Evolutionary conservation across 2,888 invertebrate genomes (phyloP).

Genomic region (Unio delphinus): DNA sequence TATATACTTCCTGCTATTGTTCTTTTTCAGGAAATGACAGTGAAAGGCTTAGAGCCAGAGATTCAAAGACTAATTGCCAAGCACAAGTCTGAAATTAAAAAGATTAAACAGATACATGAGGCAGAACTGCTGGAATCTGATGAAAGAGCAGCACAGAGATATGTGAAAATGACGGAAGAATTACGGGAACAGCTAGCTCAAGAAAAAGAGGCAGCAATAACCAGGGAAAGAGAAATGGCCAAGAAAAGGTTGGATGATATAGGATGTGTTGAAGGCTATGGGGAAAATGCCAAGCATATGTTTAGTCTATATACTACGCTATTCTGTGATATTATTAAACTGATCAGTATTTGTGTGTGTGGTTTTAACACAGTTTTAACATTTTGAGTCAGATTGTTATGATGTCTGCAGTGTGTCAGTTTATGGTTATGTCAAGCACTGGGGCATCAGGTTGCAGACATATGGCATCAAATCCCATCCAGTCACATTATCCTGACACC

Average conservation of each 20-base stretch:
- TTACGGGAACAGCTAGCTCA: slow-evolving; percentile 69
- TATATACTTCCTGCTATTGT: not conserved
- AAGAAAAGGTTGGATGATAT: slow-evolving; percentile 60
- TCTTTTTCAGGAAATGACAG: slow-evolving; percentile 70
- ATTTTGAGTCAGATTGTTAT: no score
- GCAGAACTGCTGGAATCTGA: slow-evolving; percentile 70
- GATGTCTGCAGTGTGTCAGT: no score
- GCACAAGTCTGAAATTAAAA: slow-evolving; percentile 70
- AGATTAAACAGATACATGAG: slow-evolving; percentile 70
- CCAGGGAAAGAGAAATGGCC: slow-evolving; percentile 68
- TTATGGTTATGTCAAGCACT: no score
- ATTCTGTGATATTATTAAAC: no score
- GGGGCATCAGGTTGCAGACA: no score
- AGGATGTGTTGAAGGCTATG: no score
- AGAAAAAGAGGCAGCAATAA: slow-evolving; percentile 70
- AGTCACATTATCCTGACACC: no score
- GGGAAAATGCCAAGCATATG: no score
- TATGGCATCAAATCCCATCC: no score
- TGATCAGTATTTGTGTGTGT: no score
- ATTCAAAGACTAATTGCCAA: slow-evolving; percentile 71
- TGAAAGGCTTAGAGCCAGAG: slow-evolving; percentile 72
- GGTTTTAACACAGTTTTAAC: no score
- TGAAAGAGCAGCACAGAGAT: slow-evolving; percentile 69
- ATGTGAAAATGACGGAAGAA: slow-evolving; percentile 70
- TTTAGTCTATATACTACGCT: no score